Conservation (phyloP, 1,140 invertebrate genomes). For the Caenorhabditis briggsae region DNA sequence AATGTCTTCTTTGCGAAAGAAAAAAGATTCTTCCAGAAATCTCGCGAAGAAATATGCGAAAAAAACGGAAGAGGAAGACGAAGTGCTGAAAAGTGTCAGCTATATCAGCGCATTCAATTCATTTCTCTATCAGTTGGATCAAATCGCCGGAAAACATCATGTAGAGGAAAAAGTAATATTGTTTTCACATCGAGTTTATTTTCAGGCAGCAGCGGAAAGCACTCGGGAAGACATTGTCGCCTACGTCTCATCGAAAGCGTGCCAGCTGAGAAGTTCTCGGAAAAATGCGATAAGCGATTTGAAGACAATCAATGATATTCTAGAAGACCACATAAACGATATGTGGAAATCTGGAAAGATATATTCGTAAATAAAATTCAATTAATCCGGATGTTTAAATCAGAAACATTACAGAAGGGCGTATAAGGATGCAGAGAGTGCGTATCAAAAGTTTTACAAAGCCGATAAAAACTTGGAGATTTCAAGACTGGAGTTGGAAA, state of each 20-base stretch:
- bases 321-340: conserved; percentile 28
- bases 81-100: conserved; percentile 15
- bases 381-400: too few relatives aligned
- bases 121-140: conserved; percentile 29
- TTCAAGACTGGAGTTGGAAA: conserved; percentile 15
- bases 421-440: conserved; percentile 14
- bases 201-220: conserved; percentile 5
- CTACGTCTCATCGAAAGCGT: conserved; percentile 15
- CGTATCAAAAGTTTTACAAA: conserved; percentile 50
- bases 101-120: not conserved
- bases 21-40: not conserved
- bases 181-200: not conserved
- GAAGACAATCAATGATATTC: conserved; percentile 14
- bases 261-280: conserved; percentile 17
- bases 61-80: conserved; percentile 31
- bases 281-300: conserved; percentile 42
- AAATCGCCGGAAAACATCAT: conserved; percentile 26
- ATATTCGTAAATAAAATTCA: not conserved
- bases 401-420: not conserved
- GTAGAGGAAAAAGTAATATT: not conserved
- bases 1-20: not conserved
- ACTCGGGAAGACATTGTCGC: conserved; percentile 2
- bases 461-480: conserved; percentile 31
- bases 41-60: conserved; percentile 39
- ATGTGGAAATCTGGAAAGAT: conserved; percentile 36